A percentile compares a stretch with the other conserved stretches of the same genome.
Evolutionary conservation across 2,888 invertebrate species (phyloP).

Genomic region (Spisula solida): DNA sequence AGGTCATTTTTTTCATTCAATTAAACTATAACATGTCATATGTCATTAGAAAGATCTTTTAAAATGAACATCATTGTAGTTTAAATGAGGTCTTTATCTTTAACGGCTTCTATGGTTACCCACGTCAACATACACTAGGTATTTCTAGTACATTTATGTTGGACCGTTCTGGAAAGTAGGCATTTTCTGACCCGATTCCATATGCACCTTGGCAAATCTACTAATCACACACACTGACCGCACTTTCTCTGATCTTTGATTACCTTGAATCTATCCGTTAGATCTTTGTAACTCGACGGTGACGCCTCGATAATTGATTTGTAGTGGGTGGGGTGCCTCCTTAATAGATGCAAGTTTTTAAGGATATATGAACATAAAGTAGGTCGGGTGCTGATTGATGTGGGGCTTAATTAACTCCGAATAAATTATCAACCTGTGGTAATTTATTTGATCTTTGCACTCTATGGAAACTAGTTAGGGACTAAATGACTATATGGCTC

Average conservation of each 20-base stretch:
- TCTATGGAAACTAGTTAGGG: slow-evolving; percentile 3
- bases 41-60: too few species aligned
- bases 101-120: too few species aligned
- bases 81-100: too few species aligned
- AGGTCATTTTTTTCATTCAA: too few species aligned
- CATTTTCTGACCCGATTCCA: too few species aligned
- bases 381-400: background rate
- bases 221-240: background rate
- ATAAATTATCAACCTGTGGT: background rate
- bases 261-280: background rate
- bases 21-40: too few species aligned
- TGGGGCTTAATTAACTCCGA: background rate
- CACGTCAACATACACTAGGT: too few species aligned
- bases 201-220: background rate
- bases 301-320: background rate
- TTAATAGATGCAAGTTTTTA: background rate
- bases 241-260: slow-evolving; percentile 6
- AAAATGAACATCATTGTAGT: too few species aligned
- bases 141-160: too few species aligned
- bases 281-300: background rate
- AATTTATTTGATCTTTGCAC: background rate
- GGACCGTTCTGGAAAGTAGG: too few species aligned
- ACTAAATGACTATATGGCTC: background rate
- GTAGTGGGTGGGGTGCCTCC: background rate
- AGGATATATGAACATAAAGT: background rate